Evolutionary conservation across 2,113 vertebrate genomes (phyloP), one percentile per base, ranked within the genome.

Genomic region (Scomber colias): DNA sequence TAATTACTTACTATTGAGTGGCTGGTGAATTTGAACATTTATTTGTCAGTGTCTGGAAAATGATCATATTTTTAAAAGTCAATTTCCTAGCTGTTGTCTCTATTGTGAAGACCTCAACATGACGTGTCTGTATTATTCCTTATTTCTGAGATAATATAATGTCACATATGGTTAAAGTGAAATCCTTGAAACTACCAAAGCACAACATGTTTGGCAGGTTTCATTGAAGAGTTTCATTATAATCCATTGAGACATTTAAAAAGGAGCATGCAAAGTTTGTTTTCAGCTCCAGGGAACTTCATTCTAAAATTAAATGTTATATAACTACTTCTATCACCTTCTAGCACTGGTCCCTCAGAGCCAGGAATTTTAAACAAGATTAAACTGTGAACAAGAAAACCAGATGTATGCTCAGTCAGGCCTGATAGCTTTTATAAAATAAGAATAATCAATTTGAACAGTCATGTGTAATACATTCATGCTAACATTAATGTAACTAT

Each of bases 301-400:
- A 12, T 27, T 75, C 78, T 74, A 77, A 86, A 86, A 19, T 50
- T 10, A 82, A 45, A 57, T 8, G 13, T 82, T 70, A 84, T 12
- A 63, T 78, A 69, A 85, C 27, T 44, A 49, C 54, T 30, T 48
- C 9, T 54, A 50, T 35, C 46, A 44, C 53, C 19, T 61, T 53
- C 31, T 14, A 71, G 44, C 3, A 2, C 15, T 75, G 15, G 51
- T 56, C 19, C n/a, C 27, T 44, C 30, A 46, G n/a, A 35, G n/a
- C 44, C 24, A 53, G 50, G 46, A 46, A 55, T 48, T 46, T 4
- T 27, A 30, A 63, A 74, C 35, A 49, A 0, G 21, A 72, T 67
- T 49, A 10, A 49, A 35, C 55, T 55, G 35, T 54, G 46, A 21
- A 31, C 35, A 27, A 67, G 11, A 54, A 50, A 15, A 56, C 8